These are phyloP conservation scores for Oreochromis aureus DNA, from an alignment of 2,113 vertebrate species.

Conservation along the genomic window DNA sequence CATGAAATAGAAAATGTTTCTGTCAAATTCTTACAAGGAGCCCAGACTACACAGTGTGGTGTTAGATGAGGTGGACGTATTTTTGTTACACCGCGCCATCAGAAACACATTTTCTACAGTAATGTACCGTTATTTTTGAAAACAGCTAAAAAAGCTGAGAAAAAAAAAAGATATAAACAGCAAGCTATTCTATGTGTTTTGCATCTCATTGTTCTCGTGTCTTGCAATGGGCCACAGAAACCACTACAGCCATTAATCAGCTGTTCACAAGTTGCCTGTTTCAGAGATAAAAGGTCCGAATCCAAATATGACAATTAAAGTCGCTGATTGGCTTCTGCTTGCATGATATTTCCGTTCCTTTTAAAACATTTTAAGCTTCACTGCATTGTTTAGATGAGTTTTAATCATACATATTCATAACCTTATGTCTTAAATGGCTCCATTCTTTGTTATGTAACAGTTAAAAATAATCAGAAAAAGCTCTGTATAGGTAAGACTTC, in stretches of 20 bases:
- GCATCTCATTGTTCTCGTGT: background rate
- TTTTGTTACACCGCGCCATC: background rate
- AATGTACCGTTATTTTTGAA: background rate
- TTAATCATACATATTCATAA: background rate
- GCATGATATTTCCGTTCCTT: fast-evolving
- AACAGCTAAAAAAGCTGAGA: fast-evolving
- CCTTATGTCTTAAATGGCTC: background rate
- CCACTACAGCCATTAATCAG: background rate
- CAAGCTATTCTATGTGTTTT: background rate
- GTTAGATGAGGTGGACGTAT: background rate
- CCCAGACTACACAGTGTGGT: background rate
- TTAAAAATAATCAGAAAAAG: background rate
- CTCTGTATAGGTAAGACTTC: background rate
- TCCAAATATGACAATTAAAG: fast-evolving
- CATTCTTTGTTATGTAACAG: fast-evolving
- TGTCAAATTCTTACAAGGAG: background rate
- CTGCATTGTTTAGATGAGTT: background rate
- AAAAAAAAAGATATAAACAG: background rate
- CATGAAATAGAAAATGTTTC: background rate
- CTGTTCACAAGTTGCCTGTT: background rate
- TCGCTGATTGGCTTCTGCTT: background rate
- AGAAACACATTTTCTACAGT: background rate
- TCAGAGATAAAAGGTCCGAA: background rate
- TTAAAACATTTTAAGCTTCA: background rate
- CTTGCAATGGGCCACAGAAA: background rate